phyloP scores from a whole-genome alignment of 2,888 invertebrate genomes.

The Megamerina dolium region DNA sequence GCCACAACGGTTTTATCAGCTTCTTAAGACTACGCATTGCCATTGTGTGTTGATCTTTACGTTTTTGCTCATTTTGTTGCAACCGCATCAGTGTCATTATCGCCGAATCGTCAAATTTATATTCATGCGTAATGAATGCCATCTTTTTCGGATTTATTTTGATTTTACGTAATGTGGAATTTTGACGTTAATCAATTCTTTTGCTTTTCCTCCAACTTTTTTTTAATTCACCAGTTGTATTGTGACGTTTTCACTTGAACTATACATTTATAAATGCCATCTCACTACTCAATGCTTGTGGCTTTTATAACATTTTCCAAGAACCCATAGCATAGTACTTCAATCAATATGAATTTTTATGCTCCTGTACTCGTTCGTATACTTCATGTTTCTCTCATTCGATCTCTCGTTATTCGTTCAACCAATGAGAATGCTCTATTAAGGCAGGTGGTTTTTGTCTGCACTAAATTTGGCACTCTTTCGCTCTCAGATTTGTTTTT shows the following conservation, averaged over 20 bases:
- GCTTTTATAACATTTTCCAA: background rate
- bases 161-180: conserved; percentile 2
- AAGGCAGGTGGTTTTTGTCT: conserved; percentile 11
- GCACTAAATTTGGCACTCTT: conserved; percentile 4
- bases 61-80: no score
- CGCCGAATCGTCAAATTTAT: conserved; percentile 40
- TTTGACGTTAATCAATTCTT: no score
- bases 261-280: background rate
- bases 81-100: conserved; percentile 18
- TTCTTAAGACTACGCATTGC: conserved; percentile 41
- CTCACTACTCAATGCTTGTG: background rate
- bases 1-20: conserved; percentile 42
- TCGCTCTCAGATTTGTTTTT: background rate
- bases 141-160: conserved; percentile 17
- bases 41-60: conserved; percentile 41
- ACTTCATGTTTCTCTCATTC: background rate
- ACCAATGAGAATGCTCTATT: conserved; percentile 6
- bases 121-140: conserved; percentile 44
- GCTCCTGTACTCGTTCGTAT: background rate
- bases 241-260: no score
- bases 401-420: background rate
- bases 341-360: no score
- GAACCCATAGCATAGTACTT: no score
- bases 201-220: no score
- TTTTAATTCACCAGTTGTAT: no score